These are phyloP conservation scores for Vulpes vulpes DNA, from an alignment of 2,113 vertebrate species.

Conservation along the genomic window DNA sequence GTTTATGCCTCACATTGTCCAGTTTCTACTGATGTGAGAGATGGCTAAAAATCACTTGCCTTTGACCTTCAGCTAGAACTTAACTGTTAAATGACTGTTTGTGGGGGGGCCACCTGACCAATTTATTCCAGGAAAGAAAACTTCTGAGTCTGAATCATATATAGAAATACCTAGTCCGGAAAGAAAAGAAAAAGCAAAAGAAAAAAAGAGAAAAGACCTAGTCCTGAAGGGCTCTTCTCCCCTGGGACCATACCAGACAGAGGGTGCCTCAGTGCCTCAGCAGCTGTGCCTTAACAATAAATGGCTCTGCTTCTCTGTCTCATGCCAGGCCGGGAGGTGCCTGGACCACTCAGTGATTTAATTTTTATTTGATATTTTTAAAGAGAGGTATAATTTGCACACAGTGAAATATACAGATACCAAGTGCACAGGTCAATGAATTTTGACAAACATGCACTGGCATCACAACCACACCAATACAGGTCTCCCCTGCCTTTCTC, in stretches of 20 bases:
- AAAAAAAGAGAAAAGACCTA: background rate
- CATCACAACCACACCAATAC: background rate
- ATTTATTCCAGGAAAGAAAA: background rate
- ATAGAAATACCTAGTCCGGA: background rate
- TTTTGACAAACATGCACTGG: background rate
- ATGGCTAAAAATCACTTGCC: background rate
- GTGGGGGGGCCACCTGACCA: background rate
- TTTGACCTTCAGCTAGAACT: slow-evolving; percentile 44
- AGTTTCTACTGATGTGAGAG: background rate
- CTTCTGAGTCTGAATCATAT: background rate
- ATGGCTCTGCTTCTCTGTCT: background rate
- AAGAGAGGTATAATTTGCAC: slow-evolving; percentile 1
- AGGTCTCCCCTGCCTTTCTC: background rate
- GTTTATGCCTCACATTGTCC: background rate
- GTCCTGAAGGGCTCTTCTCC: background rate
- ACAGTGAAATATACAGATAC: background rate
- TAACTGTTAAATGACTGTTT: slow-evolving; percentile 25
- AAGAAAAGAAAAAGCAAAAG: background rate
- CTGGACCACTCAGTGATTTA: background rate
- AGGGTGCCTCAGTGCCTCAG: background rate
- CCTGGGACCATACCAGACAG: background rate
- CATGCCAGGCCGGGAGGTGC: background rate
- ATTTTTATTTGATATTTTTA: background rate
- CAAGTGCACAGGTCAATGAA: background rate
- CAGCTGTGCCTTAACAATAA: background rate